Percentiles rank a stretch among this genome's conserved stretches.
Conservation (phyloP, 2,888 invertebrate genomes). For the Gortyna flavago region DNA sequence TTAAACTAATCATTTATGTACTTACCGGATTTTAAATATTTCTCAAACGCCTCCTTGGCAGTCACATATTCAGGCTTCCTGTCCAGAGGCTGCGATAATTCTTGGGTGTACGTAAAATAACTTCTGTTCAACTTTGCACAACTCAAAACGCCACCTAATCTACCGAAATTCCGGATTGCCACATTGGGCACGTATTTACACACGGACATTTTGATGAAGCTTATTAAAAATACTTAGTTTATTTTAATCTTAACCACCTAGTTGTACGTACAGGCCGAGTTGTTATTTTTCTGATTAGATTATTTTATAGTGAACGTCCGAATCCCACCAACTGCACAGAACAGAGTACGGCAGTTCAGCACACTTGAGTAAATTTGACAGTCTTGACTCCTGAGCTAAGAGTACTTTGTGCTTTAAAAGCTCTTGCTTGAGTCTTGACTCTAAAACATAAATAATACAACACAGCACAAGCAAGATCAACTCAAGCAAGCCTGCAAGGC, state of each 20-base stretch:
- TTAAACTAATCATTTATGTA: too few species aligned
- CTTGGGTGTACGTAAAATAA: constrained; percentile 94
- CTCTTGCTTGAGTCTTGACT: too few species aligned
- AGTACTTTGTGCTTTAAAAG: too few species aligned
- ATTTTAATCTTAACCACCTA: constrained; percentile 15
- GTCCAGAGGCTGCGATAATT: constrained; percentile 94
- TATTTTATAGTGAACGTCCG: too few species aligned
- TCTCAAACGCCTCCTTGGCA: constrained; percentile 94
- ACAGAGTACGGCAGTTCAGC: too few species aligned
- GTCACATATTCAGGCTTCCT: constrained; percentile 93
- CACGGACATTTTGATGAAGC: constrained; percentile 76
- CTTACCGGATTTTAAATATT: constrained; percentile 94
- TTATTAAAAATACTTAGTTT: constrained; percentile 8
- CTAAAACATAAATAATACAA: too few species aligned
- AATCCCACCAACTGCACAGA: too few species aligned
- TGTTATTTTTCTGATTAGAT: too few species aligned
- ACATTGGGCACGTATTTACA: constrained; percentile 82
- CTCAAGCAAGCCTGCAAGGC: too few species aligned
- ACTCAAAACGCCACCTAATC: constrained; percentile 78
- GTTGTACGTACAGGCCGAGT: not conserved
- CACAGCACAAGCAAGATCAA: too few species aligned
- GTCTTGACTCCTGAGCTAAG: too few species aligned
- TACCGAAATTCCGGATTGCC: constrained; percentile 79
- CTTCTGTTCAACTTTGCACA: constrained; percentile 85
- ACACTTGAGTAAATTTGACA: too few species aligned